Conservation (phyloP, 2,113 vertebrate species). For the Platichthys stellatus region DNA sequence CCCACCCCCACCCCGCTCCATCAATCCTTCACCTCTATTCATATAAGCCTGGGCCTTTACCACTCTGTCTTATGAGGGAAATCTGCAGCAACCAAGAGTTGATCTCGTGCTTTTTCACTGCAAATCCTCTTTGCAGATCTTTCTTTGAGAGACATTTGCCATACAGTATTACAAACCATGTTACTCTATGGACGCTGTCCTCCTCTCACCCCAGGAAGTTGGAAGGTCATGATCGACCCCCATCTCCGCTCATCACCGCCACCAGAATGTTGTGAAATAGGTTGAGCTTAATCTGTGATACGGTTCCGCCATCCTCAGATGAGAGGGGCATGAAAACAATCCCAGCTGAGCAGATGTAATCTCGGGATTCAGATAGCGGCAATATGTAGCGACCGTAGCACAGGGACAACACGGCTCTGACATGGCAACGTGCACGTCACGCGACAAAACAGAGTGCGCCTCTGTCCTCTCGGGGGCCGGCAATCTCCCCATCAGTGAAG, state of each 20-base stretch:
- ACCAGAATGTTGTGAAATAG: conserved; percentile 49
- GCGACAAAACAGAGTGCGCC: conserved; percentile 40
- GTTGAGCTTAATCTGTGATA: conserved; percentile 59
- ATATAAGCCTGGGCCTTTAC: conserved; percentile 66
- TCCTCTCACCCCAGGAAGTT: conserved; percentile 28
- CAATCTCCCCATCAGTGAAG: conserved; percentile 73
- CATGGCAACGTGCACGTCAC: conserved; percentile 39
- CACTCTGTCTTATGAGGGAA: conserved; percentile 57
- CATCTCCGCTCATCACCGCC: conserved; percentile 28
- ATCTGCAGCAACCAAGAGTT: conserved; percentile 51
- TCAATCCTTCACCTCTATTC: conserved; percentile 62
- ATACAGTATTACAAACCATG: conserved; percentile 45
- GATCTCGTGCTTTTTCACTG: conserved; percentile 51
- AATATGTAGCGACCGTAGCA: conserved; percentile 47
- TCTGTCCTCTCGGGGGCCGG: conserved; percentile 54
- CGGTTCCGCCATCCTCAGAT: conserved; percentile 52
- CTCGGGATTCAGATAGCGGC: conserved; percentile 60
- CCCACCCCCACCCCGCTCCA: neutral
- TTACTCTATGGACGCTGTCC: conserved; percentile 29
- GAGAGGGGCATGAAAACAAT: conserved; percentile 62
- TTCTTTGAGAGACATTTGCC: conserved; percentile 63
- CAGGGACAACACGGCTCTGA: conserved; percentile 47
- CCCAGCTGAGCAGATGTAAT: conserved; percentile 68
- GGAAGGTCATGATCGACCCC: conserved; percentile 42
- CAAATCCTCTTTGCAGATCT: conserved; percentile 72